Conservation (phyloP, 2,888 invertebrate species). For the Aleiodes testaceus region DNA sequence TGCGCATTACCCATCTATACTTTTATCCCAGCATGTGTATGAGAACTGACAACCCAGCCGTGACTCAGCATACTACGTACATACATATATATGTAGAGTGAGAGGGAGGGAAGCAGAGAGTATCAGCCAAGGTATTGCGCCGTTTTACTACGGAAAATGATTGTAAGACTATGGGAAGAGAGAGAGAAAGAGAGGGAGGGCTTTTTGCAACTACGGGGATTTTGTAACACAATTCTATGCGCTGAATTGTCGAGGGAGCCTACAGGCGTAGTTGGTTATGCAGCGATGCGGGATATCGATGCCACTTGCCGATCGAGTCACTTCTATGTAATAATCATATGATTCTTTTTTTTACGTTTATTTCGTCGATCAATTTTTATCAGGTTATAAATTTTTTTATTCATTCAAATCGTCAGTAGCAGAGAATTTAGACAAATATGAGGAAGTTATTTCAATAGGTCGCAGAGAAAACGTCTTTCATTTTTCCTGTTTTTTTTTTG, state of each 20-base stretch:
- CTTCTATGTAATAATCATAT: conserved; percentile 9
- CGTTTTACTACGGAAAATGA: conserved; percentile 36
- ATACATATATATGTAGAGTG: conserved; percentile 16
- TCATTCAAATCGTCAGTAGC: no score
- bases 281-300: conserved; percentile 53
- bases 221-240: conserved; percentile 66
- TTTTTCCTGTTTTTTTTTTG: no score
- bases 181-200: conserved; percentile 41
- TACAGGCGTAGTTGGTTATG: conserved; percentile 53
- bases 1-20: conserved; percentile 31
- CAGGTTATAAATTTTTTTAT: no score
- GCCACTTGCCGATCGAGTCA: conserved; percentile 54
- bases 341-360: conserved; percentile 10
- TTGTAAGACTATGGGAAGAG: conserved; percentile 12
- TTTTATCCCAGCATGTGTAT: conserved; percentile 29
- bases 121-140: conserved; percentile 39
- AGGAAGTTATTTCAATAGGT: no score
- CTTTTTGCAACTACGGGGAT: conserved; percentile 62
- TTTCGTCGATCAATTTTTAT: conserved; percentile 2
- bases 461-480: no score
- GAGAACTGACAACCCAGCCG: conserved; percentile 64
- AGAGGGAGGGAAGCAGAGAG: no score
- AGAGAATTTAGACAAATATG: no score
- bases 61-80: conserved; percentile 54
- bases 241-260: conserved; percentile 53